These are phyloP conservation scores for Acrobasis repandana DNA, from an alignment of 2,888 invertebrate genomes.

Conservation along the genomic window DNA sequence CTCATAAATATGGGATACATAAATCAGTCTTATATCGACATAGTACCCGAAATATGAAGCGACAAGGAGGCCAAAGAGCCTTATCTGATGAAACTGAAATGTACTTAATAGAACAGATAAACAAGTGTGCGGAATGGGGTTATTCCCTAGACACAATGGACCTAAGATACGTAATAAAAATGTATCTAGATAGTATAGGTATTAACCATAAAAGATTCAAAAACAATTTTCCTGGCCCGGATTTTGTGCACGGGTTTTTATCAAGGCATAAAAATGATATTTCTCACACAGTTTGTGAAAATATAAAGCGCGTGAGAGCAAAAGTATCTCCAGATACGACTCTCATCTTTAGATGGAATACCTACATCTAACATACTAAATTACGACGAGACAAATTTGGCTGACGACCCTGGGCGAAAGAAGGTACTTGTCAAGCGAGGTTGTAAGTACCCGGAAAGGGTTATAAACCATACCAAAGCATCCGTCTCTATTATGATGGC, in stretches of 20 bases:
- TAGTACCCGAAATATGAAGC: not conserved
- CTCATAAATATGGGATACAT: not conserved
- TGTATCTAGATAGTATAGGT: conserved; percentile 14
- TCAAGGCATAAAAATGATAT: conserved; percentile 34
- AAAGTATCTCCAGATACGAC: conserved; percentile 29
- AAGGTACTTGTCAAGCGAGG: no score
- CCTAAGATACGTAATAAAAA: conserved; percentile 23
- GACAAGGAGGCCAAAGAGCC: not conserved
- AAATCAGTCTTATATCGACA: not conserved
- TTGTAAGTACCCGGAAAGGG: no score
- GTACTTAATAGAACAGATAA: not conserved
- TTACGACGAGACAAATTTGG: not conserved
- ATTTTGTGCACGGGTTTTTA: conserved; percentile 34
- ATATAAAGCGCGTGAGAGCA: conserved; percentile 36
- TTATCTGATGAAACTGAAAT: not conserved
- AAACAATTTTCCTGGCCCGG: conserved; percentile 33
- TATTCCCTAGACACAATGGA: conserved; percentile 24
- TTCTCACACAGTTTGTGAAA: conserved; percentile 35
- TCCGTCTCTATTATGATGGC: no score
- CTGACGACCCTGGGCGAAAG: not conserved
- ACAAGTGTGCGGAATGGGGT: conserved; percentile 21
- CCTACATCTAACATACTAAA: not conserved
- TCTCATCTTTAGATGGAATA: not conserved
- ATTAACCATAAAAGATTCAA: conserved; percentile 28
- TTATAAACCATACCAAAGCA: no score